These are phyloP conservation scores for Drosophila sturtevanti DNA, from an alignment of 1,140 invertebrate species.

Conservation along the genomic window DNA sequence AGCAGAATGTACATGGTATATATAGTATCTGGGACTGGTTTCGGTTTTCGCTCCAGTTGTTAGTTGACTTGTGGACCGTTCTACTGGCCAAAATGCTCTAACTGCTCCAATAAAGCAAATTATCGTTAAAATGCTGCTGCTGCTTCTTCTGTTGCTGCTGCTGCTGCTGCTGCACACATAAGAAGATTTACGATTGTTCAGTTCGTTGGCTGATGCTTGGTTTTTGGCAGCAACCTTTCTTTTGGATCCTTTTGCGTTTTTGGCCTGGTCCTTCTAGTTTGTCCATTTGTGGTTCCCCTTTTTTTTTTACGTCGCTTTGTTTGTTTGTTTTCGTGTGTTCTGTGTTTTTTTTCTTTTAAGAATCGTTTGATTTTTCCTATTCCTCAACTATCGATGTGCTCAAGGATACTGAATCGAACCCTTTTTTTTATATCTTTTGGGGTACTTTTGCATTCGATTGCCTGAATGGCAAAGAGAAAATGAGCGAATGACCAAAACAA, in stretches of 20 bases:
- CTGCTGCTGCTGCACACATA: constrained; percentile 46
- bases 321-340: constrained; percentile 54
- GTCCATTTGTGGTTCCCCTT: constrained; percentile 62
- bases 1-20: constrained; percentile 1
- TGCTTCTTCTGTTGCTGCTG: too few species aligned
- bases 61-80: constrained; percentile 69
- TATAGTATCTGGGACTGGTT: constrained; percentile 19
- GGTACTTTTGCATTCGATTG: constrained; percentile 58
- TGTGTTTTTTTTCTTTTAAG: constrained; percentile 20
- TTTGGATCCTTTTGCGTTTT: constrained; percentile 36
- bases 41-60: constrained; percentile 59
- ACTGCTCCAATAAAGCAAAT: constrained; percentile 81
- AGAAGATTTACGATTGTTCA: constrained; percentile 81
- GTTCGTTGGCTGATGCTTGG: constrained; percentile 60
- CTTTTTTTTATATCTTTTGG: constrained; percentile 44
- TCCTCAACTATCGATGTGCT: constrained; percentile 29
- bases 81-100: constrained; percentile 67
- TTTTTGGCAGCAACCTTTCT: constrained; percentile 53
- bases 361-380: constrained; percentile 61
- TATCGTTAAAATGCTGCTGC: constrained; percentile 80
- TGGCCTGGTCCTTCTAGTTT: constrained; percentile 39
- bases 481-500: constrained; percentile 81
- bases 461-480: constrained; percentile 50
- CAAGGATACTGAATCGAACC: constrained; percentile 63
- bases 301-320: constrained; percentile 48